Evolutionary conservation across 2,113 vertebrate genomes (phyloP).

Genomic region (Aphyosemion australe): DNA sequence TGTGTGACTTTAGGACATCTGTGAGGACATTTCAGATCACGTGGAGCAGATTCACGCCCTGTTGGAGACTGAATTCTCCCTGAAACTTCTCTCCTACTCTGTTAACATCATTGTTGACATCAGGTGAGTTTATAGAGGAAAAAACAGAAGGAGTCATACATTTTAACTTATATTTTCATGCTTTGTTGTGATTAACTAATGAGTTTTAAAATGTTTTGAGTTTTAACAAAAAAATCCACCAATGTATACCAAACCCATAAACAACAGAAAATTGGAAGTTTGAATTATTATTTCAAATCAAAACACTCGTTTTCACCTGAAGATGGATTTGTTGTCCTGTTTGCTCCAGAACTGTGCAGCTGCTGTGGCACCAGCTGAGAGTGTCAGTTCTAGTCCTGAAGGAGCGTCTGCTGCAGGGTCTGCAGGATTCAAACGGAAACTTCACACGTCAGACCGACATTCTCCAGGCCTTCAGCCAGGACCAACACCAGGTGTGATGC

Average conservation of each 20-base stretch:
- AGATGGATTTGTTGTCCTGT: neutral
- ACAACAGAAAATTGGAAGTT: too few species aligned
- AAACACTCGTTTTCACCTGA: too few species aligned
- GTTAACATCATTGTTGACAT: conserved; percentile 98
- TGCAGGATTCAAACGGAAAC: conserved; percentile 99
- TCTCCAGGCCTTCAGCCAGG: conserved; percentile 94
- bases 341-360: conserved; percentile 78
- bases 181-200: too few species aligned
- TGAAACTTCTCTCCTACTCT: conserved; percentile 96
- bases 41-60: conserved; percentile 99
- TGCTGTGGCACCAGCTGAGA: conserved; percentile 98
- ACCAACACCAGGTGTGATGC: conserved; percentile 86
- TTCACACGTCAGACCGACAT: conserved; percentile 96
- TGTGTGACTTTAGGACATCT: conserved; percentile 87
- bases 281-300: too few species aligned
- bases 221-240: too few species aligned
- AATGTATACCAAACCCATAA: too few species aligned
- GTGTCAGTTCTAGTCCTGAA: conserved; percentile 96
- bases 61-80: conserved; percentile 96
- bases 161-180: too few species aligned
- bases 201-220: too few species aligned
- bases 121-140: conserved; percentile 63
- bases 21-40: conserved; percentile 98
- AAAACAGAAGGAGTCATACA: too few species aligned
- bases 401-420: conserved; percentile 96